Evolutionary conservation across 2,888 invertebrate species (phyloP), one percentile per base, ranked within the genome.

Genomic region (Thelaira solivaga): DNA sequence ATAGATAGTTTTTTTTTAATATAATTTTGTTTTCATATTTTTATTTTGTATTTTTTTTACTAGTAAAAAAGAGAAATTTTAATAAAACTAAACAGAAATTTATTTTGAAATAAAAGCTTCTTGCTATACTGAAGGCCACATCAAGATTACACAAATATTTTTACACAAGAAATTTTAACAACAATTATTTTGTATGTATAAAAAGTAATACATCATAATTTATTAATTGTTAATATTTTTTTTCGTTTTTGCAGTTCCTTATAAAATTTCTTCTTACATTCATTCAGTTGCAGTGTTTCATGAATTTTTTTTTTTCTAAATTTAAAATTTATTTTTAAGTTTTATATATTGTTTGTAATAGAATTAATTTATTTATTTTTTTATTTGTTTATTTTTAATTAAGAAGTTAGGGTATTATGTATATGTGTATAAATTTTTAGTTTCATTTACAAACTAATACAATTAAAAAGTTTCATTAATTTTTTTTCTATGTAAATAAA

Each of bases 61-160:
- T n/a, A 36, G 4, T 13, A 39, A 39, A 16, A 16, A 39, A 13
- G 6, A 5, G 26, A 8, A 29, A n/a, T 47, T 39, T 49, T 22
- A 47, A 53, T 39, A 47, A 39, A 45, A 20, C 26, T 29, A 29
- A 49, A 49, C 2, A 41, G 31, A 39, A 29, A 47, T 53, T 59
- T 72, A 62, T 55, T 72, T 41, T 24, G n/a, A 64, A 77, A 73
- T 61, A 53, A 43, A 53, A 36, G 22, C 7, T 62, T 41, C 24
- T 49, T 36, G 57, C 47, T 68, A 51, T 74, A 67, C 77, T 77
- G 73, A 77, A 77, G 77, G 73, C 77, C 77, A 77, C 77, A 77
- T 73, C 77, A 45, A 77, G 73, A 73, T 77, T 77, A 73, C 68
- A 68, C 73, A 64, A 51, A 55, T 49, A n/a, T n/a, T n/a, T n/a